Conservation (phyloP, 2,797 vertebrate species). For the Erpetoichthys calabaricus region DNA sequence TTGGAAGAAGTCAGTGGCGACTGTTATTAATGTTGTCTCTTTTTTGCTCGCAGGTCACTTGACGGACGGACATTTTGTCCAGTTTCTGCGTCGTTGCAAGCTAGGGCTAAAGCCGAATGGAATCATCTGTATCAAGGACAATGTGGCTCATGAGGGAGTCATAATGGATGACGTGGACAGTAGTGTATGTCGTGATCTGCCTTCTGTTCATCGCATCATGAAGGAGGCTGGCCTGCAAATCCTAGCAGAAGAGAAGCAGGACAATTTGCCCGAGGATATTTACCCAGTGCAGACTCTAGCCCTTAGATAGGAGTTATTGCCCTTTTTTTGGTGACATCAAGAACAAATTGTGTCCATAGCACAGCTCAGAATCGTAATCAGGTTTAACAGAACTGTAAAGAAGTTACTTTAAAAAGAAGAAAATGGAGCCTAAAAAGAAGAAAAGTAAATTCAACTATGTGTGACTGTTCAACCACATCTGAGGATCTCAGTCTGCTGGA, state of each 20-base stretch:
- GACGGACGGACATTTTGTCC: conserved; percentile 73
- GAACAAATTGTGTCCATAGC: no score
- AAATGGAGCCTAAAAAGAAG: no score
- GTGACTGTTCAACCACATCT: no score
- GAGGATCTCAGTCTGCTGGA: no score
- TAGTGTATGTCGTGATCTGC: conserved; percentile 80
- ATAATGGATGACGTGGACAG: conserved; percentile 91
- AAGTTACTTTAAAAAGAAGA: no score
- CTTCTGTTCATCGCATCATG: conserved; percentile 55
- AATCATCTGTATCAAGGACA: conserved; percentile 86
- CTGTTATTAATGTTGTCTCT: no score
- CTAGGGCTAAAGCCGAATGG: conserved; percentile 64
- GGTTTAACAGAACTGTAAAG: no score
- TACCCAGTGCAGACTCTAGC: conserved; percentile 85
- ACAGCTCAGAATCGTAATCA: no score
- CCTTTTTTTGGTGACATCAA: no score
- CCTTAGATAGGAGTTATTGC: conserved; percentile 55
- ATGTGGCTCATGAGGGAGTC: conserved; percentile 82
- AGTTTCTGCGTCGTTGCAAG: conserved; percentile 74
- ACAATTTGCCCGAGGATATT: conserved; percentile 85
- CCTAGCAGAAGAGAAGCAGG: conserved; percentile 70
- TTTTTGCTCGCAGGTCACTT: conserved; percentile 62
- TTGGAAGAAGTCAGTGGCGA: no score
- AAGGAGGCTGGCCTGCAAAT: conserved; percentile 60
- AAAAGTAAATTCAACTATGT: no score